These are phyloP conservation scores for Cheumatopsyche charites DNA, from an alignment of 1,140 invertebrate genomes.

Conservation along the genomic window DNA sequence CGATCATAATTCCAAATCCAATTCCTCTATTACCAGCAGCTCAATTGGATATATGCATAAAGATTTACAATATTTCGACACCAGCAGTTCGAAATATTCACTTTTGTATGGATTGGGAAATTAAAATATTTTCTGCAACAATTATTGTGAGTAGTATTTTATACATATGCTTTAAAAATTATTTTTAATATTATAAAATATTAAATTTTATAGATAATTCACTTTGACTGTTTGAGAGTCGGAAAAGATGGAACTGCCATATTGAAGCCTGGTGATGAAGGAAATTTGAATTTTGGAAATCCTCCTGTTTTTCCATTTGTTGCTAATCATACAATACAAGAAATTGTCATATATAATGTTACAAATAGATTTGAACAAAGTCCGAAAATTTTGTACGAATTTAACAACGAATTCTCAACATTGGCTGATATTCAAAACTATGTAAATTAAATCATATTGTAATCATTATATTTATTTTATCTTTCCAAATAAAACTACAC, in stretches of 20 bases:
- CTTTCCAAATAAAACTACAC: too few relatives aligned
- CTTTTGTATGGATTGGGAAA: constrained; percentile 75
- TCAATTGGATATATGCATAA: constrained; percentile 68
- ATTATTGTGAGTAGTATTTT: constrained; percentile 59
- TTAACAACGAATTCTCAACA: too few relatives aligned
- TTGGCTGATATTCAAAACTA: too few relatives aligned
- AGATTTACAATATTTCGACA: constrained; percentile 70
- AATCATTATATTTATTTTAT: too few relatives aligned
- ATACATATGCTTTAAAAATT: background rate
- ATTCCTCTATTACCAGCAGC: constrained; percentile 53
- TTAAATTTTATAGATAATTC: constrained; percentile 57
- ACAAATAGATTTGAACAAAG: too few relatives aligned
- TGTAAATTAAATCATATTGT: too few relatives aligned
- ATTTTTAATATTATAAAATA: too few relatives aligned
- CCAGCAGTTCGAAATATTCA: constrained; percentile 65
- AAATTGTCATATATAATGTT: too few relatives aligned
- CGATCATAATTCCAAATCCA: constrained; percentile 63
- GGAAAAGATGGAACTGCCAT: constrained; percentile 65
- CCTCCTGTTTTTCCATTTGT: background rate
- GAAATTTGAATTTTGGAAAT: constrained; percentile 7
- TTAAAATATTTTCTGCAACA: constrained; percentile 64
- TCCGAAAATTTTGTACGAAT: too few relatives aligned
- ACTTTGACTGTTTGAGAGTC: constrained; percentile 72
- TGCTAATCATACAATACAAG: background rate
- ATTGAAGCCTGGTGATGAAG: constrained; percentile 58